A percentile compares a stretch with the other conserved stretches of the same genome.
Conservation (phyloP, 2,113 vertebrate genomes). For the Hippopotamus amphibius region DNA sequence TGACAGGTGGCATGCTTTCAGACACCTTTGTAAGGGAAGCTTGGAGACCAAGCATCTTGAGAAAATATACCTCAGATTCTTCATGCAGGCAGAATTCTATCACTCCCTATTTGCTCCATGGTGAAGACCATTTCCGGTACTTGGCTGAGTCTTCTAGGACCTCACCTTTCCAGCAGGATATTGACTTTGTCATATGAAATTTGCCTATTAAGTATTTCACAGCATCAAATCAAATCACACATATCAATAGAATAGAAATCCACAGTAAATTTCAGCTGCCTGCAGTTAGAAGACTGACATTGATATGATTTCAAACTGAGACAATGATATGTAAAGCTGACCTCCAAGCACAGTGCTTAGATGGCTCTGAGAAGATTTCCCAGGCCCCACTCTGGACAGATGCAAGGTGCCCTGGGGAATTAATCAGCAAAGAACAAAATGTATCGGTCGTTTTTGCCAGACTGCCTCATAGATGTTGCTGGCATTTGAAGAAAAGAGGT, state of each 20-base stretch:
- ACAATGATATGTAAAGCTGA: neutral
- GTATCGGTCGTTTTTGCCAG: neutral
- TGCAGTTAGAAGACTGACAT: neutral
- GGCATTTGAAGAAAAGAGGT: neutral
- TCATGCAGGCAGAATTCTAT: neutral
- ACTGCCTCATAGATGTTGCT: neutral
- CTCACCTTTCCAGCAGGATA: neutral
- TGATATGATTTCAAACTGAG: neutral
- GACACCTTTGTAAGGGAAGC: neutral
- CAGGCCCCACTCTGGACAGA: neutral
- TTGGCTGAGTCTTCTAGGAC: neutral
- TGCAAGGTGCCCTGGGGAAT: neutral
- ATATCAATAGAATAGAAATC: neutral
- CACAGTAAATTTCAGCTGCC: neutral
- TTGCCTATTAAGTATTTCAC: neutral
- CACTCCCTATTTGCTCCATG: neutral
- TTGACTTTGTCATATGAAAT: slow-evolving; percentile 26
- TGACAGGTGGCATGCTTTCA: neutral
- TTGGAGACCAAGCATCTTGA: neutral
- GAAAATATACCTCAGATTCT: neutral
- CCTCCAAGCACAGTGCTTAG: neutral
- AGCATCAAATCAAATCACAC: neutral
- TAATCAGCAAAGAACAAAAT: neutral
- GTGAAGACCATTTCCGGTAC: neutral
- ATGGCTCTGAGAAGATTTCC: neutral